Evolutionary conservation across 2,888 invertebrate genomes (phyloP), one percentile per base, ranked within the genome.

Genomic region (Piscicola geometra): DNA sequence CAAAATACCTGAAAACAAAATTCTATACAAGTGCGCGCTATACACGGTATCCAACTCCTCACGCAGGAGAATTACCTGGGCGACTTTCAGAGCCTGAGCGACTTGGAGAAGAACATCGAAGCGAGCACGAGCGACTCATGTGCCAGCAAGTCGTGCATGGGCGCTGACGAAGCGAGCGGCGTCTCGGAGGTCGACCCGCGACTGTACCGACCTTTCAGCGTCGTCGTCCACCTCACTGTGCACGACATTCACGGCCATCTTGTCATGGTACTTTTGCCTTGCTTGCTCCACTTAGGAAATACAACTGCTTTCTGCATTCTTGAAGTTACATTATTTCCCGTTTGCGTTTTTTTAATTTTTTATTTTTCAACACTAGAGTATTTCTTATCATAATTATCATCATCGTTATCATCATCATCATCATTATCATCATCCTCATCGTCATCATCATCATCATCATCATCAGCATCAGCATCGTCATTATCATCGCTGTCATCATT

Each of bases 211-310:
- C 94, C 97, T 0, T 86, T 97, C 72, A 92, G 94, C 81, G 95
- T 97, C 0, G 91, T 91, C 28, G 93, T 97, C 0, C 93, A 94
- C 0, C 90, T 96, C 36, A 94, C 93, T 25, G 90, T 98, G 83
- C 95, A 96, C 84, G 96, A 98, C 82, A 91, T 98, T 80, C 94
- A 96, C 83, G 96, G 92, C 0, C 97, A 98, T 87, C 87, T 97
- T 77, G 89, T 94, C 9, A 93, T 93, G 87, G 90, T 90, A 3
- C n/a, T n/a, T n/a, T n/a, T n/a, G n/a, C n/a, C n/a, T n/a, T n/a
- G n/a, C n/a, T n/a, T n/a, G n/a, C n/a, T n/a, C n/a, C n/a, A n/a
- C n/a, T n/a, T n/a, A n/a, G n/a, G n/a, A n/a, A n/a, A n/a, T n/a
- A n/a, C n/a, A n/a, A n/a, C n/a, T n/a, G n/a, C n/a, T n/a, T n/a